Conservation (phyloP, 2,113 vertebrate species). For the Lepus americanus region DNA sequence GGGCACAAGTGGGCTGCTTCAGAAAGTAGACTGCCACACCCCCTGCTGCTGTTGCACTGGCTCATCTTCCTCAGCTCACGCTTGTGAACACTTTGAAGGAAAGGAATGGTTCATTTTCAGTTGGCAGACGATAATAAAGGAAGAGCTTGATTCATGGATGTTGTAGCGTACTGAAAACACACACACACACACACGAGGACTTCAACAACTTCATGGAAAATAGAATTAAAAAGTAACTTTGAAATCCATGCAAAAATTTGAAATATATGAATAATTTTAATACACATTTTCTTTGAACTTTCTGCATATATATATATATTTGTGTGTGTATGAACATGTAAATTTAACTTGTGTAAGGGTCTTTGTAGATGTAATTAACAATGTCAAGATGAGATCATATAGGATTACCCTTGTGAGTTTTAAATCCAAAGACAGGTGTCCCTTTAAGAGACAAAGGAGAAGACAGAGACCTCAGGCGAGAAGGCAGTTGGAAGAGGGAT, state of each 20-base stretch:
- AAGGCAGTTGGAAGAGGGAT: background rate
- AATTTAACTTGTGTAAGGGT: background rate
- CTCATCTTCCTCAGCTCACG: background rate
- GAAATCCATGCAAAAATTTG: too few relatives aligned
- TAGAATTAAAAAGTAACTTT: too few relatives aligned
- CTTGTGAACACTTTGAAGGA: background rate
- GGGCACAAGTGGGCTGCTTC: background rate
- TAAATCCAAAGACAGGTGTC: background rate
- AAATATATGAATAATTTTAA: too few relatives aligned
- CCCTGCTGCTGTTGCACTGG: background rate
- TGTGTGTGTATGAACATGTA: background rate
- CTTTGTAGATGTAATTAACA: slow-evolving; percentile 8
- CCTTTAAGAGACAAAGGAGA: background rate
- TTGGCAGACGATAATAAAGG: background rate
- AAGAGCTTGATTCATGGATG: background rate
- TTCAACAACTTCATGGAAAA: too few relatives aligned
- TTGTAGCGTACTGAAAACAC: background rate
- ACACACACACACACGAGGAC: too few relatives aligned
- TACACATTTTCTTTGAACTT: too few relatives aligned
- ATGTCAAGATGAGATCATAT: background rate
- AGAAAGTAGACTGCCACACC: background rate
- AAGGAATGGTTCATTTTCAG: background rate
- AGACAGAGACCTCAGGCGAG: background rate
- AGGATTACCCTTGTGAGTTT: background rate
- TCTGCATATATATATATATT: background rate